phyloP scores from a whole-genome alignment of 2,797 vertebrate species.

The Triplophysa bombifrons region DNA sequence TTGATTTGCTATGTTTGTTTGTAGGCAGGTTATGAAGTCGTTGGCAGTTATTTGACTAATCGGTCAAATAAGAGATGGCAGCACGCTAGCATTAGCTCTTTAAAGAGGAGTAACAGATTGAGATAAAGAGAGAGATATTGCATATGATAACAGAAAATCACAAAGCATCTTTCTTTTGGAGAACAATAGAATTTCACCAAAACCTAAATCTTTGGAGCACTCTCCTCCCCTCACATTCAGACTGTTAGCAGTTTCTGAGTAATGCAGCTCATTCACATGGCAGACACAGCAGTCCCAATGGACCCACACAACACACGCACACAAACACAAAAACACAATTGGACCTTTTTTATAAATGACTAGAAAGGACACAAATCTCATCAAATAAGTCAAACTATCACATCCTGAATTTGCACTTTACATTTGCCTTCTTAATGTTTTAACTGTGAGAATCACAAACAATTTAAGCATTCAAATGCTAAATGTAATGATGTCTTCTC shows the following conservation, averaged over 20 bases:
- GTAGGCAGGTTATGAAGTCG: neutral
- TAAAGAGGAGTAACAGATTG: neutral
- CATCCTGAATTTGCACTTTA: constrained; percentile 22
- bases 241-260: constrained; percentile 32
- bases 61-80: too few relatives aligned
- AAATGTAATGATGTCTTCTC: neutral
- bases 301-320: constrained; percentile 10
- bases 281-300: constrained; percentile 38
- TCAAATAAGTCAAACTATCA: constrained; percentile 2
- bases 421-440: neutral
- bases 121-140: neutral
- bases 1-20: too few relatives aligned
- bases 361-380: constrained; percentile 11
- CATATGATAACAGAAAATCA: constrained; percentile 1
- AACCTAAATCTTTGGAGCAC: constrained; percentile 15
- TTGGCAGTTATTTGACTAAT: neutral
- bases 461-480: constrained; percentile 1
- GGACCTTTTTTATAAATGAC: neutral
- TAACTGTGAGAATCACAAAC: neutral
- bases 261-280: constrained; percentile 57
- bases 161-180: constrained; percentile 14
- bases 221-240: constrained; percentile 14
- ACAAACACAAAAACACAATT: constrained; percentile 1
- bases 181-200: constrained; percentile 42
- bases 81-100: neutral